These are phyloP conservation scores for Nothocercus nigrocapillus DNA, from an alignment of 2,113 vertebrate species.

Conservation along the genomic window DNA sequence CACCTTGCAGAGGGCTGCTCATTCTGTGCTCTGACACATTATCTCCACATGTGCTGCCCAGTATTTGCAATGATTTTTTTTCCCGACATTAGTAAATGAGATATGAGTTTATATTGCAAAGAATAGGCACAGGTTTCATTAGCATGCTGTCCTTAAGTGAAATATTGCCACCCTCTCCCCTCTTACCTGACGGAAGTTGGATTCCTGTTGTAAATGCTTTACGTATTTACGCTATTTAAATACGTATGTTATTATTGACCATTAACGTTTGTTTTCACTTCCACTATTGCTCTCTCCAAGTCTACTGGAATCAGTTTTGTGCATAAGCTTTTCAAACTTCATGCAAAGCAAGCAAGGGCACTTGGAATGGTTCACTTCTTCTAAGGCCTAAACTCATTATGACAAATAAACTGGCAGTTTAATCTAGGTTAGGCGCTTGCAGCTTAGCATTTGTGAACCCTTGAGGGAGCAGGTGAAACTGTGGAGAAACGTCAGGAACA, in stretches of 20 bases:
- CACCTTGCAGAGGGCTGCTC: background rate
- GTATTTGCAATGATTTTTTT: slow-evolving; percentile 4
- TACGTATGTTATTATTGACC: background rate
- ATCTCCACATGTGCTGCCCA: background rate
- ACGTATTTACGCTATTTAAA: background rate
- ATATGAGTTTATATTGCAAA: background rate
- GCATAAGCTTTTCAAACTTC: background rate
- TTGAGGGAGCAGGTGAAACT: background rate
- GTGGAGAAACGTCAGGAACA: background rate
- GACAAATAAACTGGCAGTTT: background rate
- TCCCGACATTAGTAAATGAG: background rate
- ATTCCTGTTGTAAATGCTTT: background rate
- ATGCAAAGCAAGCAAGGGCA: background rate
- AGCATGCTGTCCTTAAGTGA: background rate
- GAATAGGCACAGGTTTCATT: background rate
- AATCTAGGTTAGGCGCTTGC: background rate
- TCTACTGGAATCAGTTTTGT: background rate
- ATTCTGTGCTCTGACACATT: background rate
- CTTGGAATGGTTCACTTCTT: background rate
- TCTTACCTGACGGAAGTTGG: background rate
- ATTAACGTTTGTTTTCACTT: slow-evolving; percentile 3
- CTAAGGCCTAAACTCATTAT: background rate
- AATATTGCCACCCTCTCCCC: background rate
- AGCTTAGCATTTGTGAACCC: background rate
- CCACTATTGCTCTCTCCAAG: background rate